Evolutionary conservation across 2,888 invertebrate genomes (phyloP).

Genomic region (Odontocolon sp.): DNA sequence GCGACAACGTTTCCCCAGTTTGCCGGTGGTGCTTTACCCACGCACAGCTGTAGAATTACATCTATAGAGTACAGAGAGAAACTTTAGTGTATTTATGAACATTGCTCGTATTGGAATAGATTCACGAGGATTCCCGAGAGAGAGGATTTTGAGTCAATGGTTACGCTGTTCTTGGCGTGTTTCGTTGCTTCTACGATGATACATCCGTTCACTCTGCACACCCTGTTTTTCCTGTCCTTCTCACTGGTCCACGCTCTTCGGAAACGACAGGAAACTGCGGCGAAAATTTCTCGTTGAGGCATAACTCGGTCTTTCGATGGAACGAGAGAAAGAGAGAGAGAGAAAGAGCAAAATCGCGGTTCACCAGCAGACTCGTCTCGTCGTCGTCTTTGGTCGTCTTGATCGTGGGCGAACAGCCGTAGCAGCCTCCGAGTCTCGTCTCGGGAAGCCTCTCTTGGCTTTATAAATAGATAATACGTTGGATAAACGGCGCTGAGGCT

Average conservation of each 20-base stretch:
- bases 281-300: conserved; percentile 15
- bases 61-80: no score
- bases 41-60: not conserved
- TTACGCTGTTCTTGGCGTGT: no score
- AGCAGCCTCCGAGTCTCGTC: conserved; percentile 58
- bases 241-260: not conserved
- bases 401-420: conserved; percentile 53
- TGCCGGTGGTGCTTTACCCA: conserved; percentile 20
- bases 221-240: not conserved
- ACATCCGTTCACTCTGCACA: not conserved
- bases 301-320: conserved; percentile 1
- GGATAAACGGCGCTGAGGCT: conserved; percentile 69
- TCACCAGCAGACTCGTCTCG: conserved; percentile 25
- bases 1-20: conserved; percentile 40
- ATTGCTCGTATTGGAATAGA: not conserved
- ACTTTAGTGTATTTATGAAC: no score
- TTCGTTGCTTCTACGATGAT: no score
- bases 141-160: no score
- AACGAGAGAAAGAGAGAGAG: not conserved
- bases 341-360: not conserved
- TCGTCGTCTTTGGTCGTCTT: not conserved
- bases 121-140: not conserved
- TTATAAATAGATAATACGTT: conserved; percentile 75
- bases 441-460: conserved; percentile 48
- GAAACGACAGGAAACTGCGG: conserved; percentile 10